A percentile compares a stretch with the other conserved stretches of the same genome.
phyloP scores from a whole-genome alignment of 2,888 invertebrate genomes.

The Aradus depressus region DNA sequence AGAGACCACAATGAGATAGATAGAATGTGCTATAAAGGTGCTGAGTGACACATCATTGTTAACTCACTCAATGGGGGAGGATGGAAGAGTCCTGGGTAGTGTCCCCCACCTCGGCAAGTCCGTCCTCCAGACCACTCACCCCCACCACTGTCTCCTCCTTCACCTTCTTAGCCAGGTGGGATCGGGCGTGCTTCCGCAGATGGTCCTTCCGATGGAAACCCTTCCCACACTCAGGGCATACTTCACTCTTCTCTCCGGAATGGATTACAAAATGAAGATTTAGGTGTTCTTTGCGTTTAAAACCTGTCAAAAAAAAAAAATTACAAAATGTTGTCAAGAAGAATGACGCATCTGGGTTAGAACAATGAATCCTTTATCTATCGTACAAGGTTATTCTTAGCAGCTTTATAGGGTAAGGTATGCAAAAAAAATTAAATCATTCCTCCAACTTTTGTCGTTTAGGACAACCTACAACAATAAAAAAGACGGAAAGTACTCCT shows the following conservation, averaged over 20 bases:
- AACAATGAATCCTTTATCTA: background rate
- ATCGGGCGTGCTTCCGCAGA: conserved; percentile 64
- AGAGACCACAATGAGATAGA: no score
- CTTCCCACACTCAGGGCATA: conserved; percentile 64
- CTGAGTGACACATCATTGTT: no score
- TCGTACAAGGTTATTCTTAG: background rate
- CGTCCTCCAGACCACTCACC: conserved; percentile 26
- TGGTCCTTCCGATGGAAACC: conserved; percentile 76
- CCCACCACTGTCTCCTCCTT: conserved; percentile 46
- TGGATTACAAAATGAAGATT: conserved; percentile 75
- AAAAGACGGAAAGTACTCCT: no score
- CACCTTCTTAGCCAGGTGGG: conserved; percentile 62
- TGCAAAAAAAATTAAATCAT: no score
- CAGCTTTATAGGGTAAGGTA: background rate
- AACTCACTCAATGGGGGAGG: conserved; percentile 14
- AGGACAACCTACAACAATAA: no score
- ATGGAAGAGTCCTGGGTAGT: conserved; percentile 6
- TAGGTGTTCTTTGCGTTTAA: conserved; percentile 71
- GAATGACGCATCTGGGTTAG: background rate
- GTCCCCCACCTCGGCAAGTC: conserved; percentile 16
- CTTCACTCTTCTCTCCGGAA: conserved; percentile 70
- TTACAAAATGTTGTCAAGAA: no score
- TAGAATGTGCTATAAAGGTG: no score
- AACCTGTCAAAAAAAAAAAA: conserved; percentile 36
- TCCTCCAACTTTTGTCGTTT: no score